Conservation (phyloP, 1,140 invertebrate genomes). For the Euura lappo region DNA sequence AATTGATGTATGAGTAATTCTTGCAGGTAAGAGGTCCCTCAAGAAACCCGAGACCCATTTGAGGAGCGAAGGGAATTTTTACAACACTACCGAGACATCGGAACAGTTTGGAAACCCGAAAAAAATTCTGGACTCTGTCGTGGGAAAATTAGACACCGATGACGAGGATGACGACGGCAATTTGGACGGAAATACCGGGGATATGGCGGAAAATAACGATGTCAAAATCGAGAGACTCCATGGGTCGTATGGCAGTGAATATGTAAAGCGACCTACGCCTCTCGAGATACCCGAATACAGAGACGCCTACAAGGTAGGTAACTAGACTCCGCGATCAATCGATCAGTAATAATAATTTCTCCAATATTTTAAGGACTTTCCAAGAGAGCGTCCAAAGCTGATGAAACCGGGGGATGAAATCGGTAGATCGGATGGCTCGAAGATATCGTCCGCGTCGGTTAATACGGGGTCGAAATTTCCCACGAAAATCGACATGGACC, state of each 20-base stretch:
- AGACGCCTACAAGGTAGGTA: slow-evolving; percentile 51
- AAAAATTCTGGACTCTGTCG: slow-evolving; percentile 32
- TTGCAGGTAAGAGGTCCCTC: slow-evolving; percentile 36
- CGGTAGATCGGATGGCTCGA: slow-evolving; percentile 53
- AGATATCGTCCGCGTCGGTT: slow-evolving; percentile 38
- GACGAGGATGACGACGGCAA: slow-evolving; percentile 22
- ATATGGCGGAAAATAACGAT: slow-evolving; percentile 49
- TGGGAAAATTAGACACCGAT: slow-evolving; percentile 30
- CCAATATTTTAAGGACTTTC: slow-evolving; percentile 42
- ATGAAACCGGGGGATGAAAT: slow-evolving; percentile 50
- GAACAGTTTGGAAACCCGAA: slow-evolving; percentile 41
- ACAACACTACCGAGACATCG: slow-evolving; percentile 37
- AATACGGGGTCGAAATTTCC: slow-evolving; percentile 38
- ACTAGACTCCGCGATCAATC: too few species aligned
- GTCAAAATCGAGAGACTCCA: slow-evolving; percentile 52
- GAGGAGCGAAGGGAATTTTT: slow-evolving; percentile 43
- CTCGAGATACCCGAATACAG: slow-evolving; percentile 54
- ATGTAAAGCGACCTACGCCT: slow-evolving; percentile 10
- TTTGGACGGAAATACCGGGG: slow-evolving; percentile 33
- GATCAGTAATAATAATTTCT: slow-evolving; percentile 5
- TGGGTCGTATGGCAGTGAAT: slow-evolving; percentile 22
- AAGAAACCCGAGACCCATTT: slow-evolving; percentile 45
- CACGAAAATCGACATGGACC: slow-evolving; percentile 54
- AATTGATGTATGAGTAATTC: slow-evolving; percentile 1
- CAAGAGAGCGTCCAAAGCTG: slow-evolving; percentile 50